phyloP scores from a whole-genome alignment of 53 echinoderm and acorn worm genomes.

The Stichopus horrens region DNA sequence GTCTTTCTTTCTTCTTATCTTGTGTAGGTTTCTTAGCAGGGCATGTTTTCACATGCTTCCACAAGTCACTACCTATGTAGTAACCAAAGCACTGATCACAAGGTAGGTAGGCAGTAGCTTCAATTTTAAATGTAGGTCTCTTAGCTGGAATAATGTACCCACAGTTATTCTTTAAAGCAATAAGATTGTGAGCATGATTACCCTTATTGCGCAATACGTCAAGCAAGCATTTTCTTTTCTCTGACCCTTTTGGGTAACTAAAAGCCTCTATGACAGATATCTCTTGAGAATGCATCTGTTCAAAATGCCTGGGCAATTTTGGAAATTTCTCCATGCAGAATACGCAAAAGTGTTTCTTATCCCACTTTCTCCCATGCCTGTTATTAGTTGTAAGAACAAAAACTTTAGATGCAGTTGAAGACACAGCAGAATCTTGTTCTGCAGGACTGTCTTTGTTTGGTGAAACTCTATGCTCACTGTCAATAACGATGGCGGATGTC shows the following conservation, averaged over 20 bases:
- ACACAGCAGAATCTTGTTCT: too few relatives aligned
- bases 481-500: too few relatives aligned
- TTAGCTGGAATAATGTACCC: not conserved
- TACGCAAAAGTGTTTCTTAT: constrained; percentile 7
- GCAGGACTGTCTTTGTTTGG: too few relatives aligned
- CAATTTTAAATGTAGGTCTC: not conserved
- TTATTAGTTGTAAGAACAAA: not conserved
- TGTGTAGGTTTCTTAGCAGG: not conserved
- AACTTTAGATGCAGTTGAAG: too few relatives aligned
- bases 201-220: not conserved
- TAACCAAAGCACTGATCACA: not conserved
- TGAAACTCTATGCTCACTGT: too few relatives aligned
- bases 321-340: not conserved
- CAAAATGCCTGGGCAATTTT: not conserved
- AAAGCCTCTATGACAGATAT: not conserved
- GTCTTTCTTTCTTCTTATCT: not conserved
- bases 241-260: too few relatives aligned
- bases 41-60: not conserved
- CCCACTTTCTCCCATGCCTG: not conserved
- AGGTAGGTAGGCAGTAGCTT: not conserved
- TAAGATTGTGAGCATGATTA: not conserved
- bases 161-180: not conserved
- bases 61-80: not conserved
- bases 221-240: too few relatives aligned
- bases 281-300: not conserved